Evolutionary conservation across 2,888 invertebrate species (phyloP), one percentile per base, ranked within the genome.

Genomic region (Metellina segmentata): DNA sequence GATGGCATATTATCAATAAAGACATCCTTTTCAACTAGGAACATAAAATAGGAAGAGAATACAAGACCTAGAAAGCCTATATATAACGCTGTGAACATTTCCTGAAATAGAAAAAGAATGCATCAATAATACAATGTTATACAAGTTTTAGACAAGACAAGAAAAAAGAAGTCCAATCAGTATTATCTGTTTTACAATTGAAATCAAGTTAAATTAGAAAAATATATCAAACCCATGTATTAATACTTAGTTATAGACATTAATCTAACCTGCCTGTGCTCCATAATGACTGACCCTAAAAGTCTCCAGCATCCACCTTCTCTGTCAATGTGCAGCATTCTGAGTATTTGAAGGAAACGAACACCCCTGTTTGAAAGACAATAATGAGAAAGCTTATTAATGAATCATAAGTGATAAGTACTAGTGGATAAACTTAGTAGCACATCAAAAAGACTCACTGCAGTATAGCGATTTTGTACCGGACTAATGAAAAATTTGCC

Each of bases 301-400:
- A 97, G 96, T 93, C 97, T 95, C 97, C 97, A 97, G 7, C 97
- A 97, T 48, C 97, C 97, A 20, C 97, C 97, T 94, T 97, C 97
- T 93, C 97, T 96, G 94, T 97, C 97, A 81, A 97, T 97, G 94
- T 97, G 97, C 34, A 98, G 96, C 97, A 97, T 97, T 81, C 97
- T 96, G 90, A 98, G 95, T 94, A 97, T 97, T 95, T 97, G 97
- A 90, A 98, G 96, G 95, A 97, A 97, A 91, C 97, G 96, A 93
- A 98, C 97, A 69, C 97, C 97, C 94, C 97, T 96, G 94, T 34
- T 34, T 34, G 34, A 34, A n/a, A n/a, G 34, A 34, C 34, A 34
- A 34, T 34, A 4, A 34, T n/a, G 81, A n/a, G 71, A 79, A 79
- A 88, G 11, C 49, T 49, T 51, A 78, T 0, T 6, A 78, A 16